Evolutionary conservation across 2,888 invertebrate genomes (phyloP), one percentile per base, ranked within the genome.

Genomic region (Thymelicus acteon): DNA sequence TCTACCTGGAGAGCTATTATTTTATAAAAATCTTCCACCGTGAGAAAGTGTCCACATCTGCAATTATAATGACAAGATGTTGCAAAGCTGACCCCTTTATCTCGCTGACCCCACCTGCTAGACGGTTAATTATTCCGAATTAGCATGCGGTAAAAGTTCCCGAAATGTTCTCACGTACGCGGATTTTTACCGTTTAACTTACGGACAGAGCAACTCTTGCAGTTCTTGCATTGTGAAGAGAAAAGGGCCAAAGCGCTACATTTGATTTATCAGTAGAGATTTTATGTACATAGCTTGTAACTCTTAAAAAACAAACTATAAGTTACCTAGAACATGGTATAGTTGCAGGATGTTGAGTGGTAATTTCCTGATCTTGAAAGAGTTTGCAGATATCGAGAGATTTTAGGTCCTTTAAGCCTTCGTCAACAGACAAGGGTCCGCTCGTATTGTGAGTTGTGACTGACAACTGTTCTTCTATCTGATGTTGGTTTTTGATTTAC

Each of bases 31-130:
- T 54, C 37, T 54, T 60, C 61, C 49, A 24, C 58, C 70, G 70
- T 70, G 70, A 64, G 70, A 70, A 70, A 40, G 37, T 15, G 2
- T 58, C 37, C 58, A 31, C 37, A 64, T 70, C 70, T 70, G 70
- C 70, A 70, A 70, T 64, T 70, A 60, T 60, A 70, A 64, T 70
- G 12, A 69, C 57, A 70, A 70, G 70, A 64, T 63, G 63, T 75
- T 73, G 81, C 87, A 82, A 82, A 85, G 85, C 86, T 85, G 85
- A 89, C 89, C 90, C 89, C 84, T 86, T 86, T 80, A 75, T 73
- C 72, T 76, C 78, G 76, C 74, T 92, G 91, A 91, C 91, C 91
- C 79, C 90, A 92, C 92, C 92, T 92, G 92, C 85, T 81, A 76
- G 73, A 76, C 79, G 75, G 81, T 83, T 79, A 84, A 84, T 83